These are phyloP conservation scores for Todus mexicanus DNA, from an alignment of 2,797 vertebrate species.

Conservation along the genomic window DNA sequence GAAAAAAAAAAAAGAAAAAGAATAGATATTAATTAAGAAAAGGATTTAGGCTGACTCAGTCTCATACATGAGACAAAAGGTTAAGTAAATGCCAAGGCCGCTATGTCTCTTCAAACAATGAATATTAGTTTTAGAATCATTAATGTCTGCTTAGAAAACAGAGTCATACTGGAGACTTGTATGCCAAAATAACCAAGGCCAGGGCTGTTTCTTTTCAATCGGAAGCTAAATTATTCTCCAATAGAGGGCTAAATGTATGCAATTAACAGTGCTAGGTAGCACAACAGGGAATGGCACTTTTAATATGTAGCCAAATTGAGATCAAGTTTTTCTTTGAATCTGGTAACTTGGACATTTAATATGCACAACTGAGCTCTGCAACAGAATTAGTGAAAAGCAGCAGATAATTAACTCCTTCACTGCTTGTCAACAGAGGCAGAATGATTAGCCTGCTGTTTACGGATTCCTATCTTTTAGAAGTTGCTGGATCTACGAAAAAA, in stretches of 20 bases:
- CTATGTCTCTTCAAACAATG: slow-evolving; percentile 98
- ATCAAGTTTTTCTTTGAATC: slow-evolving; percentile 67
- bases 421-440: slow-evolving; percentile 6
- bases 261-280: slow-evolving; percentile 83
- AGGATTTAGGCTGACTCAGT: slow-evolving; percentile 95
- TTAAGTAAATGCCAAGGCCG: slow-evolving; percentile 99
- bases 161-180: slow-evolving; percentile 89
- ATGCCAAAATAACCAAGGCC: slow-evolving; percentile 85
- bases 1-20: slow-evolving; percentile 58
- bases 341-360: slow-evolving; percentile 58
- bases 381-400: slow-evolving; percentile 20
- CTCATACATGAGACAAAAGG: slow-evolving; percentile 98
- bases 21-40: slow-evolving; percentile 98
- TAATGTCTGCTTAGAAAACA: slow-evolving; percentile 96
- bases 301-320: slow-evolving; percentile 69
- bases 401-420: slow-evolving; percentile 34
- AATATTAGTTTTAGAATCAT: slow-evolving; percentile 99
- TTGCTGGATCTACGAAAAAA: not conserved
- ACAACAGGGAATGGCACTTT: slow-evolving; percentile 74
- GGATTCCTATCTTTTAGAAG: not conserved
- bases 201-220: slow-evolving; percentile 87
- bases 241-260: slow-evolving; percentile 83
- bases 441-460: not conserved
- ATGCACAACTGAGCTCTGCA: not conserved
- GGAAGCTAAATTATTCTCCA: slow-evolving; percentile 88